Percentiles rank a stretch among this genome's conserved stretches.
Conservation (phyloP, 2,888 invertebrate species). For the Patella caerulea region DNA sequence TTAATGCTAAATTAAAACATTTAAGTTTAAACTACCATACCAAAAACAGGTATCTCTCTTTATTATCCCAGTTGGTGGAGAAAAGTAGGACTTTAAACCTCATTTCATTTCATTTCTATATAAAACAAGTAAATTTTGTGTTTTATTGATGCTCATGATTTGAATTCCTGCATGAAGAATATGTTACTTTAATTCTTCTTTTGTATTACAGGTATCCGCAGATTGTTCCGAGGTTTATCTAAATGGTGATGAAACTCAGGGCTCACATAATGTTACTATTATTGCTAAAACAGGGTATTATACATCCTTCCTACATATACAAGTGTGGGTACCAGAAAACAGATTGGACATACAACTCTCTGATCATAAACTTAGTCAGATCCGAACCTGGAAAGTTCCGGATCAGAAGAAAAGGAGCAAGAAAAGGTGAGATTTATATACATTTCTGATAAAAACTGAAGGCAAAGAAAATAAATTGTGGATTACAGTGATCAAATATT, state of each 20-base stretch:
- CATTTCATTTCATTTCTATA: too few species aligned
- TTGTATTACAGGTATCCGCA: constrained; percentile 84
- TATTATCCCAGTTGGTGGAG: too few species aligned
- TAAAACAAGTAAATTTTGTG: too few species aligned
- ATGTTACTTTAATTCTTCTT: too few species aligned
- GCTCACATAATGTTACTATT: constrained; percentile 94
- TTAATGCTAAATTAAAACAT: too few species aligned
- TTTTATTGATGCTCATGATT: too few species aligned
- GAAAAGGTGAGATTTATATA: background rate
- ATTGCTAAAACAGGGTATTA: constrained; percentile 80
- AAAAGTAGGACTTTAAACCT: too few species aligned
- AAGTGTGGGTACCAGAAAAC: constrained; percentile 97
- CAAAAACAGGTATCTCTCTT: too few species aligned
- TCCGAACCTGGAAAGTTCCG: constrained; percentile 94
- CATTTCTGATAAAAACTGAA: background rate
- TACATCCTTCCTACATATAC: constrained; percentile 89
- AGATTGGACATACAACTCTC: constrained; percentile 91
- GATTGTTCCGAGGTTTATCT: constrained; percentile 97
- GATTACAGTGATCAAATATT: too few species aligned
- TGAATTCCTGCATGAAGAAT: too few species aligned
- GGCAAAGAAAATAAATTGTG: too few species aligned
- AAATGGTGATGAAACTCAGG: constrained; percentile 94
- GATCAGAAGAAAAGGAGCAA: constrained; percentile 60
- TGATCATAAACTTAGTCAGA: constrained; percentile 90
- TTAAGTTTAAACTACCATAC: too few species aligned